A percentile compares a stretch with the other conserved stretches of the same genome.
Conservation (phyloP, 2,888 invertebrate species). For the Epistrophella euchroma region DNA sequence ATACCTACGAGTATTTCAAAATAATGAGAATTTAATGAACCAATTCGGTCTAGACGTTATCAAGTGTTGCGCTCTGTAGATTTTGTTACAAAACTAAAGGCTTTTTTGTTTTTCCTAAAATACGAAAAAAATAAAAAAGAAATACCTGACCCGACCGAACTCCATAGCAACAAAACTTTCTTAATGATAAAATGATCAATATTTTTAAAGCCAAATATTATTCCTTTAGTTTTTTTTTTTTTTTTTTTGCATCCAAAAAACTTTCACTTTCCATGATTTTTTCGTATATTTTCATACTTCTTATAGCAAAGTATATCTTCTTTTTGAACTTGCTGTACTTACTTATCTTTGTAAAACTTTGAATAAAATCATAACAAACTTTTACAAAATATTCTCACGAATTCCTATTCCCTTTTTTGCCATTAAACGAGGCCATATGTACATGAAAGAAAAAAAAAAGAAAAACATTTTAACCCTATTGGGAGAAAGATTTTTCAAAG, state of each 20-base stretch:
- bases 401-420: neutral
- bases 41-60: too few relatives aligned
- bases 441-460: neutral
- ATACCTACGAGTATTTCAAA: too few relatives aligned
- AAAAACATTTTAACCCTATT: neutral
- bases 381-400: neutral
- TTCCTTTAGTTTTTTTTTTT: neutral
- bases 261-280: neutral
- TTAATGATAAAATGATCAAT: neutral
- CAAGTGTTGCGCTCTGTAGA: too few relatives aligned
- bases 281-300: neutral
- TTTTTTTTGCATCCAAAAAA: neutral
- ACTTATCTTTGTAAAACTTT: conserved; percentile 3
- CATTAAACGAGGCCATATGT: neutral
- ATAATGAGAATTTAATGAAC: too few relatives aligned
- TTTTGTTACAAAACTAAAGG: too few relatives aligned
- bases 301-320: neutral
- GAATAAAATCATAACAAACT: conserved; percentile 9
- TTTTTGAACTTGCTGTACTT: neutral
- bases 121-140: too few relatives aligned
- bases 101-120: too few relatives aligned
- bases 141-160: neutral
- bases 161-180: neutral
- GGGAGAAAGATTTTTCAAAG: neutral
- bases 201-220: neutral